Evolutionary conservation across 2,113 vertebrate species (phyloP).

Genomic region (Calyptommatus sinebrachiatus): DNA sequence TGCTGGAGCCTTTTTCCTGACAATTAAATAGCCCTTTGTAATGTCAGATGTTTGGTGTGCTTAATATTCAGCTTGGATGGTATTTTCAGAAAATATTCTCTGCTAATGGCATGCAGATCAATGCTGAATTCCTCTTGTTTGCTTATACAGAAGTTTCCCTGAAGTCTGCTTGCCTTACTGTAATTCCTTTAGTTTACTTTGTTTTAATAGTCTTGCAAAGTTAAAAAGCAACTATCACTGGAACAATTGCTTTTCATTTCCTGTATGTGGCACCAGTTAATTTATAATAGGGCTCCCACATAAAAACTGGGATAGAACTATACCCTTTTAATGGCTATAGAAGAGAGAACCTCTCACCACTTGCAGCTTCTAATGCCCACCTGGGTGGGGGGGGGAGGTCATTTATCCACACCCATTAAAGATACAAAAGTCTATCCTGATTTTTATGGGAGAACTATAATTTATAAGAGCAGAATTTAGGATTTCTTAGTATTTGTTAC

Average conservation of each 20-base stretch:
- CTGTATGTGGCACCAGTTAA: conserved; percentile 66
- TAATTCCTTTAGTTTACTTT: conserved; percentile 69
- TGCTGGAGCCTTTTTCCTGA: not conserved
- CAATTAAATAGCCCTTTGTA: not conserved
- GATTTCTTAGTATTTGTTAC: conserved; percentile 60
- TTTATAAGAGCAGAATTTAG: conserved; percentile 52
- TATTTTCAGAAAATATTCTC: conserved; percentile 56
- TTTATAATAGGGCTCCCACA: conserved; percentile 52
- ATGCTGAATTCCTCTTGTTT: conserved; percentile 59
- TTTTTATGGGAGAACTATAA: too few relatives aligned
- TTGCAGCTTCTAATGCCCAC: too few relatives aligned
- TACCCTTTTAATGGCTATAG: too few relatives aligned
- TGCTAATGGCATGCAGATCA: conserved; percentile 69
- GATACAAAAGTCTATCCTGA: too few relatives aligned
- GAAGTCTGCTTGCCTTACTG: conserved; percentile 52
- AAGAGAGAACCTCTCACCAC: too few relatives aligned
- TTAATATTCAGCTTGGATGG: conserved; percentile 49
- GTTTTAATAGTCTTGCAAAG: conserved; percentile 66
- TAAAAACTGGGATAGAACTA: too few relatives aligned
- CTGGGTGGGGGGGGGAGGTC: too few relatives aligned
- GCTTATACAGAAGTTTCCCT: conserved; percentile 62
- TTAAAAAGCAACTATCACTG: conserved; percentile 65
- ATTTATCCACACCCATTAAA: too few relatives aligned
- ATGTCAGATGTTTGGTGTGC: conserved; percentile 30
- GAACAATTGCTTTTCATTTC: conserved; percentile 71